Evolutionary conservation across 1,140 invertebrate genomes (phyloP), one percentile per base, ranked within the genome.

Genomic region (Ostrea edulis): DNA sequence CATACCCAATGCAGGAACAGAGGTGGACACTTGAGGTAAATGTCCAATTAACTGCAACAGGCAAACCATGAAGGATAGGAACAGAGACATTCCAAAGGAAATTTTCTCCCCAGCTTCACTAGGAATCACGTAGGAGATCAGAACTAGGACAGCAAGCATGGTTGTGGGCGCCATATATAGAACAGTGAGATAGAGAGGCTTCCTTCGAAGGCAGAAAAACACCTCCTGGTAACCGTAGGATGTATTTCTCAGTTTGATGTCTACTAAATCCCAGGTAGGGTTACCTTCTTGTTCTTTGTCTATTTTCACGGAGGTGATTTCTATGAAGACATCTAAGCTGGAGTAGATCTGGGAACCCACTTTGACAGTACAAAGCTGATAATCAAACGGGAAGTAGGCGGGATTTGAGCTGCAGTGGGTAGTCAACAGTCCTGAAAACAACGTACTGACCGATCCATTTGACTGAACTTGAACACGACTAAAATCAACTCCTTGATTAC

Each of bases 1-100:
- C 29, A 52, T 83, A 83, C 82, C 82, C n/a, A 83, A 83, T 53
- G 52, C 82, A 54, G 82, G 82, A 53, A 54, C 52, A 25, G 17
- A n/a, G 20, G 82, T 52, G 5, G 82, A 83, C 1, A 83, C 51
- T 54, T 83, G 44, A 0, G 82, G 82, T 53, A 83, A n/a, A 51
- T 83, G 44, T 8, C 44, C 82, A 52, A 52, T 83, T 25, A 83
- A 25, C 44, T 83, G 82, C 44, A 83, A 54, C 82, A 83, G 20
- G 17, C 51, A 51, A 2, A 83, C 82, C 44, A 83, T 54, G 12
- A 83, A 83, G n/a, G 82, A 83, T n/a, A 83, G 44, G 44, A 83
- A 83, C 17, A 83, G 44, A 83, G 82, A 83, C 82, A 83, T 53
- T 54, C 82, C 82, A 44, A 83, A 83, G 82, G 82, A 83, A 52